Percentiles rank a stretch among this genome's conserved stretches.
Conservation (phyloP, 2,888 invertebrate species). For the Pristionchus japonicus region DNA sequence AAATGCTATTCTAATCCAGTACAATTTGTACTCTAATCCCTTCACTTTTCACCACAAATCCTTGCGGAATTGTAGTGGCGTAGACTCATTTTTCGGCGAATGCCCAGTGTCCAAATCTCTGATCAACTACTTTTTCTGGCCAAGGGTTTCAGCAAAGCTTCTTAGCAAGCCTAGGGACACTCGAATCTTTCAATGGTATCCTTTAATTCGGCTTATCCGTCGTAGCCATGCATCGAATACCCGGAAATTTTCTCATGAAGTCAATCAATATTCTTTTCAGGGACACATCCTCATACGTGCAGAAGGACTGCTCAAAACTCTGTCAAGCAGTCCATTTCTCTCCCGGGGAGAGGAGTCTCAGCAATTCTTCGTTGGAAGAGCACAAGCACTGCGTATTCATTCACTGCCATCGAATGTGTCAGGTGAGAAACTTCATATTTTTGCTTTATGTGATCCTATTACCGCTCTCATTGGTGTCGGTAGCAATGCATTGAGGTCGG, state of each 20-base stretch:
- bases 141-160: not conserved
- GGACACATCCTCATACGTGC: not conserved
- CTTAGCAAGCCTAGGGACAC: not conserved
- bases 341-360: not conserved
- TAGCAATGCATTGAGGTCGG: no score
- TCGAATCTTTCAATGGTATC: not conserved
- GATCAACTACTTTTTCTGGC: not conserved
- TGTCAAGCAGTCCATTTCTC: not conserved
- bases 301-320: not conserved
- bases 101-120: not conserved
- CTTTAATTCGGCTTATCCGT: not conserved
- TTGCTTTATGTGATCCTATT: not conserved
- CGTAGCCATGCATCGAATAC: not conserved
- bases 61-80: no score
- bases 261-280: not conserved
- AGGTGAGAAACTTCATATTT: not conserved
- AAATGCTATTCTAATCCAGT: no score
- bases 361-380: not conserved
- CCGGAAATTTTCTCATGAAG: not conserved
- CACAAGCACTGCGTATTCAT: slow-evolving; percentile 39
- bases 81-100: no score
- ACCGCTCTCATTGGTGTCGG: no score
- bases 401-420: slow-evolving; percentile 36
- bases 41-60: no score
- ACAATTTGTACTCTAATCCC: no score